Evolutionary conservation across 2,888 invertebrate species (phyloP), one percentile per base, ranked within the genome.

Genomic region (Diabrotica balteata): DNA sequence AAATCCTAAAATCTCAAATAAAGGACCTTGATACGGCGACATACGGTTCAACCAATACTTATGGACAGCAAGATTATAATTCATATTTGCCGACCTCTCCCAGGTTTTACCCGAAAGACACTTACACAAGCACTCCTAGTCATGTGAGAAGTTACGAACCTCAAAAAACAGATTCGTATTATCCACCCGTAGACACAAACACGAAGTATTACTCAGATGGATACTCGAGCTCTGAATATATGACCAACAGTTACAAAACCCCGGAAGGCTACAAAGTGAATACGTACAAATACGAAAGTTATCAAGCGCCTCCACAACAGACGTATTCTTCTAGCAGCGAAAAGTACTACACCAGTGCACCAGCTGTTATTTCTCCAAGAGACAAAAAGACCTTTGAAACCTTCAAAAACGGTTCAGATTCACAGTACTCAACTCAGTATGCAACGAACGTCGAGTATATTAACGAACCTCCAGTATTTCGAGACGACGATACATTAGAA

Each of bases 401-500:
- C 4, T 80, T 78, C 44, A 80, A 79, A 69, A 83, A 82, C 61
- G 78, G 78, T 58, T 70, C 72, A 10, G 76, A 79, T 66, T 72
- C 75, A 55, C 79, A 80, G 66, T 80, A 77, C 59, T 79, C 81
- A 8, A 32, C 32, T 32, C 32, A 32, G 32, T 82, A 73, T 67
- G 80, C 81, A 7, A 77, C 80, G 1, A 82, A 81, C 67, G 79
- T 82, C 9, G 83, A 84, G 66, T 78, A 78, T 46, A 72, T 82
- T 32, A 81, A 79, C 66, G 81, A 83, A 63, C 80, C 83, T 9
- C 81, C 83, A 0, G 72, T 79, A n/a, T 70, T 83, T 11, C 79
- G 77, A 69, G 88, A 88, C 64, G 82, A 86, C 0, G 89, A 90
- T 53, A 85, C 85, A n/a, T 75, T 90, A 72, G 90, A 90, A 71